Percentiles rank a stretch among this genome's conserved stretches.
These are phyloP conservation scores for Brenthis hecate DNA, from an alignment of 2,888 invertebrate species.

Conservation along the genomic window DNA sequence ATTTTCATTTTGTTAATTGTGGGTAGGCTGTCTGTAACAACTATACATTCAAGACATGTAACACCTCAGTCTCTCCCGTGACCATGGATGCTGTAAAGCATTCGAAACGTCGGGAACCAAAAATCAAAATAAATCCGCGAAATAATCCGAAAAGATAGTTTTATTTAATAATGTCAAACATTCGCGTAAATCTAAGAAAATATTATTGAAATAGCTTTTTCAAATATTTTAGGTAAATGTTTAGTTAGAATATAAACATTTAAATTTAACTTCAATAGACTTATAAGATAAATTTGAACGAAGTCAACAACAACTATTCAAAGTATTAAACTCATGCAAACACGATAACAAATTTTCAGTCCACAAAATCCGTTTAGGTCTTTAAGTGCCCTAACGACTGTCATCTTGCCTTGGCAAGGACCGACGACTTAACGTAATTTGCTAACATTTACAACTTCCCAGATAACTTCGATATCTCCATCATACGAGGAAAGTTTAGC, in stretches of 20 bases:
- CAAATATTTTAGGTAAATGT: no score
- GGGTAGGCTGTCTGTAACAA: no score
- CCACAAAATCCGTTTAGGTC: constrained; percentile 23
- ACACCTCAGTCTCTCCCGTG: no score
- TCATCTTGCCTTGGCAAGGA: constrained; percentile 44
- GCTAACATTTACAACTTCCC: constrained; percentile 41
- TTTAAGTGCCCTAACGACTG: constrained; percentile 31
- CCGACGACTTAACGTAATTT: constrained; percentile 39
- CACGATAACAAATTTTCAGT: constrained; percentile 19
- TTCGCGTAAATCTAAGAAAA: no score
- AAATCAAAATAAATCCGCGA: no score
- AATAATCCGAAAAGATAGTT: no score
- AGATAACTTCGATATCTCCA: constrained; percentile 42
- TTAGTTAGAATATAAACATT: not conserved
- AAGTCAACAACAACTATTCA: constrained; percentile 19
- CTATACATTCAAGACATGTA: no score
- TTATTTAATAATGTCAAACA: no score
- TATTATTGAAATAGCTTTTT: no score
- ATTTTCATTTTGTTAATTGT: no score
- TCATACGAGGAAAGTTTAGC: constrained; percentile 33
- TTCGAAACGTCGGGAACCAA: no score
- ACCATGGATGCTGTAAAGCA: no score
- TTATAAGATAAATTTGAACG: not conserved
- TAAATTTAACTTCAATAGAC: constrained; percentile 2
- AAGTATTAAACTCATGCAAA: constrained; percentile 21